Evolutionary conservation across 1,140 invertebrate genomes (phyloP).

Genomic region (Pararge aegeria): DNA sequence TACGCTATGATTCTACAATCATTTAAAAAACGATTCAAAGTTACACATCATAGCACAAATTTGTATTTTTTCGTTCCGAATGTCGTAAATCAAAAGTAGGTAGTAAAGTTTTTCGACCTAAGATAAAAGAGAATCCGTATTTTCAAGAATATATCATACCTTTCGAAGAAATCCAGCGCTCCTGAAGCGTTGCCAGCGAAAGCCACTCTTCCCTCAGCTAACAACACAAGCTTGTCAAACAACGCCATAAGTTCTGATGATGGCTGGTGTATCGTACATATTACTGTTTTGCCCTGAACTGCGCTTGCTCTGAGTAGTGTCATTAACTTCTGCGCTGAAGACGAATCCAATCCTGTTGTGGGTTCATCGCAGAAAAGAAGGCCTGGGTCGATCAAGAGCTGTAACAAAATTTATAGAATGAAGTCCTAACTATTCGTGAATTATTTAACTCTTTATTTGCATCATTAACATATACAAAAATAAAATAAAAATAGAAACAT

Average conservation of each 20-base stretch:
- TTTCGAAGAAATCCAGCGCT: conserved; percentile 90
- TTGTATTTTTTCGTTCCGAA: too few relatives aligned
- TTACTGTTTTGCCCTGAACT: conserved; percentile 88
- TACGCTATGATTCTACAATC: too few relatives aligned
- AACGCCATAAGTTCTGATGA: conserved; percentile 94
- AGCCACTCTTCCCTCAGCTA: conserved; percentile 94
- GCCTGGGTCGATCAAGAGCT: conserved; percentile 95
- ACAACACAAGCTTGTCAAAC: conserved; percentile 92
- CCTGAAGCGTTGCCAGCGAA: conserved; percentile 89
- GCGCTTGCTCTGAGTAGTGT: conserved; percentile 85
- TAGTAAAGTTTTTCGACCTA: too few relatives aligned
- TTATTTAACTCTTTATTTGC: too few relatives aligned
- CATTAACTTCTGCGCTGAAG: conserved; percentile 94
- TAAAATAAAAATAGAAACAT: too few relatives aligned
- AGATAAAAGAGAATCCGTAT: too few relatives aligned
- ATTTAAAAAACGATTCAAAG: too few relatives aligned
- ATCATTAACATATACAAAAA: too few relatives aligned
- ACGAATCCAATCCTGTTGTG: conserved; percentile 95
- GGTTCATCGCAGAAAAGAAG: conserved; percentile 98
- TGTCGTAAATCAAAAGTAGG: too few relatives aligned
- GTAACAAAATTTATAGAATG: conserved; percentile 25
- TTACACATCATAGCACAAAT: too few relatives aligned
- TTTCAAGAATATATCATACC: conserved; percentile 72
- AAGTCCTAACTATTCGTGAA: too few relatives aligned
- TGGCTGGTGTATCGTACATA: conserved; percentile 98